Base-by-base conservation (phyloP, 1,140 invertebrate species). In the Brachionus plicatilis region DNA sequence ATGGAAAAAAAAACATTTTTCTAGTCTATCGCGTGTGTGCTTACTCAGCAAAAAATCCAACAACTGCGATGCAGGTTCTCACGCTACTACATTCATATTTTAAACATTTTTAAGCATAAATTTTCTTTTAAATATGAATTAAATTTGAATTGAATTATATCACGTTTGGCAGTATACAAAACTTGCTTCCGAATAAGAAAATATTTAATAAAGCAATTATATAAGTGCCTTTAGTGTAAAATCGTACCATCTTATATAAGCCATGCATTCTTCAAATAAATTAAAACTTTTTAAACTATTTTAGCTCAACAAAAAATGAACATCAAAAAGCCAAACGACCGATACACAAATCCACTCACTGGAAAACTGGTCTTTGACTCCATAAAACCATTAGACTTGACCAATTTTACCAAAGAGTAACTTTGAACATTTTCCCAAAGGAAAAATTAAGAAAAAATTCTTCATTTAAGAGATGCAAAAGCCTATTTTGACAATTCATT, bases 351-450 rank as follows among this genome's bases (percentile, higher is more conserved):
- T 65, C 79, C 79, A 9, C 60, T 82, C 2, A 82, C 79, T 68
- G 79, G 79, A 33, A 65, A 60, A 27, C n/a, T 68, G 37, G 65
- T 68, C n/a, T 60, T 82, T 65, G 53, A 82, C 29, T 82, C 79
- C 8, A 45, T 82, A 20, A 82, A 82, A 47, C 79, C 79, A n/a
- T 27, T 82, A 20, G 41, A 82, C 33, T 65, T 82, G 41, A 65
- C 50, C n/a, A 82, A 37, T 41, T 82, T 82, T 82, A 82, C 79
- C 37, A 82, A 82, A 82, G 43, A 82, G 79, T 82, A 65, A 33
- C 9, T 80, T 80, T 41, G 41, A 33, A 6, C 33, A 80, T 56
- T 12, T 14, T 3, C 33, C 3, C 0, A n/a, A 12, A 11, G 14
- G 8, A 41, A n/a, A 11, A 37, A 37, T 37, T 43, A 1, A 17